phyloP scores from a whole-genome alignment of 2,113 vertebrate genomes.

The Saccopteryx bilineata region DNA sequence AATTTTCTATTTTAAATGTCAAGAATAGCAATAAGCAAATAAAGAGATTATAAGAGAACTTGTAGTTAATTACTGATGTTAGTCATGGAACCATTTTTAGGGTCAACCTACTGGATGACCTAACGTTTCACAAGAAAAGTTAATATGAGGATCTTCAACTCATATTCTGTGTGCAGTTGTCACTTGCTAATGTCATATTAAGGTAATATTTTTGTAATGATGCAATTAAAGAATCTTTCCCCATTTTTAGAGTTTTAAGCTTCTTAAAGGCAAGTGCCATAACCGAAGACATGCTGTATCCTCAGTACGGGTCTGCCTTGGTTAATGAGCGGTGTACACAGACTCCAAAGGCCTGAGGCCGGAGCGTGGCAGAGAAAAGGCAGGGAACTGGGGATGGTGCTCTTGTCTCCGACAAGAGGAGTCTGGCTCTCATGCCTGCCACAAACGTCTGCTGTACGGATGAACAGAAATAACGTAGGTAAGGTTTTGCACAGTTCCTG shows the following conservation, averaged over 20 bases:
- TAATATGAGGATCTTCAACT: background rate
- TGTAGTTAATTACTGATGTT: background rate
- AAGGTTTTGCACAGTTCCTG: background rate
- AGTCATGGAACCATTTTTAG: background rate
- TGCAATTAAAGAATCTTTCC: background rate
- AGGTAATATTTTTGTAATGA: background rate
- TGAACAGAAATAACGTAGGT: background rate
- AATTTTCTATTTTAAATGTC: constrained; percentile 37
- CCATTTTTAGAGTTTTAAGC: background rate
- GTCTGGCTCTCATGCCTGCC: background rate
- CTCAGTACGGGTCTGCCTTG: background rate
- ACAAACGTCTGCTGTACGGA: background rate
- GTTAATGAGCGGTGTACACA: background rate
- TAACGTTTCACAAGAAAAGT: background rate
- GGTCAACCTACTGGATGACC: background rate
- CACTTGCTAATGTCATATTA: background rate
- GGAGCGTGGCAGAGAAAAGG: background rate
- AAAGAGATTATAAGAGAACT: background rate
- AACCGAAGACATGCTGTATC: background rate
- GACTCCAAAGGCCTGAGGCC: background rate
- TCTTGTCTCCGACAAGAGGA: background rate
- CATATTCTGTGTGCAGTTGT: no score
- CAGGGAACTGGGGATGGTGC: background rate
- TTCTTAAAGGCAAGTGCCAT: background rate
- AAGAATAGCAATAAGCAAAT: constrained; percentile 49